Percentiles rank a stretch among this genome's conserved stretches.
These are phyloP conservation scores for Orthonychiurus folsomi DNA, from an alignment of 2,888 invertebrate species.

Conservation along the genomic window DNA sequence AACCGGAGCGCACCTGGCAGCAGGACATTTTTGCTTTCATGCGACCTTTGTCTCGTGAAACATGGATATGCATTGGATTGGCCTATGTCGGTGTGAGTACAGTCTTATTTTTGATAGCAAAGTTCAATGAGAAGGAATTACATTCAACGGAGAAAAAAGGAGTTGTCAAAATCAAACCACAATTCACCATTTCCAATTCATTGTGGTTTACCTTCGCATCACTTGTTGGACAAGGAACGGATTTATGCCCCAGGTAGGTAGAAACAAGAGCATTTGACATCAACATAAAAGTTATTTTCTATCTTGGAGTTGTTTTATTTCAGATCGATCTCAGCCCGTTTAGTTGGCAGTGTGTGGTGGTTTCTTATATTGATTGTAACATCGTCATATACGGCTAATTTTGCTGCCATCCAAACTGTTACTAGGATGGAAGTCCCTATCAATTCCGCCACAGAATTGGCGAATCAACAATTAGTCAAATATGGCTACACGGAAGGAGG, in stretches of 20 bases:
- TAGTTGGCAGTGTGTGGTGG: not conserved
- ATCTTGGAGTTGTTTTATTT: too few species aligned
- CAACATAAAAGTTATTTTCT: too few species aligned
- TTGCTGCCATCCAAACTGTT: not conserved
- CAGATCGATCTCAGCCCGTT: not conserved
- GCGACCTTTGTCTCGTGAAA: not conserved
- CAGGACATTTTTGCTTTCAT: not conserved
- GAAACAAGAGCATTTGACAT: too few species aligned
- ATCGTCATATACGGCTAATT: not conserved
- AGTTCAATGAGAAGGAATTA: not conserved
- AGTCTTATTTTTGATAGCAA: not conserved
- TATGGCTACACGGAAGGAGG: not conserved
- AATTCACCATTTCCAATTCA: not conserved
- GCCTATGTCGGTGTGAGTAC: not conserved
- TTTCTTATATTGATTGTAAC: not conserved
- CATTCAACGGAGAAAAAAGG: not conserved
- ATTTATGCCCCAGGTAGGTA: not conserved
- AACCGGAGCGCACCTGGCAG: not conserved
- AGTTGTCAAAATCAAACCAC: not conserved
- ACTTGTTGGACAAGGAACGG: not conserved
- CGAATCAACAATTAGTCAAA: not conserved
- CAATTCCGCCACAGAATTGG: not conserved
- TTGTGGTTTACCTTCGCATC: not conserved
- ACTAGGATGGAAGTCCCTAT: not conserved
- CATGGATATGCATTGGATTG: not conserved